Conservation (phyloP, 2,113 vertebrate genomes). For the Cyphomyrus plagiostoma region DNA sequence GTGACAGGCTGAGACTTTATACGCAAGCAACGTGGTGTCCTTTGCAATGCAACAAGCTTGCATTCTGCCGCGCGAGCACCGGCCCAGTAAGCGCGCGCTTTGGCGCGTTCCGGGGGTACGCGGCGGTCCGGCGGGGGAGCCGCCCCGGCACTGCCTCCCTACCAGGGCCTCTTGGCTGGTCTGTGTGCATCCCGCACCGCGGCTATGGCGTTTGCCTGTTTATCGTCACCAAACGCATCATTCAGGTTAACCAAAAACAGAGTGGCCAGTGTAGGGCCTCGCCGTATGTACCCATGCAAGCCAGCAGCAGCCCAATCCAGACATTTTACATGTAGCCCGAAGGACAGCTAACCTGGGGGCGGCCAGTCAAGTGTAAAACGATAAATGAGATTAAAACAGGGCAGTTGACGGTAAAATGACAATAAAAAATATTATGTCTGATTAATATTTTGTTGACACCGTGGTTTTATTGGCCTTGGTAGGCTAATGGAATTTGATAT, state of each 20-base stretch:
- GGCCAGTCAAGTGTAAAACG: background rate
- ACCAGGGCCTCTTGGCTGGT: background rate
- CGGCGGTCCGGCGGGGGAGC: slow-evolving; percentile 19
- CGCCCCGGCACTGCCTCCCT: background rate
- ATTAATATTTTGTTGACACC: background rate
- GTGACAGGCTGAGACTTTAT: background rate
- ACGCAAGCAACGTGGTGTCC: background rate
- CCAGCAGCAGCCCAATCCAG: background rate
- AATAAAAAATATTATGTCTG: background rate
- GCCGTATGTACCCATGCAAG: background rate
- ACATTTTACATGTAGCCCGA: background rate
- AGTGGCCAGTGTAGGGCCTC: background rate
- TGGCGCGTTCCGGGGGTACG: slow-evolving; percentile 21
- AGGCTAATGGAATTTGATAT: background rate
- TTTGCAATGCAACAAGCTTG: slow-evolving; percentile 26
- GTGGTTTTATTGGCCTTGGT: background rate
- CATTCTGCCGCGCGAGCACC: background rate
- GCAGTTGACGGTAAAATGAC: background rate
- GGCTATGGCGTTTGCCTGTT: background rate
- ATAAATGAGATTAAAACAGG: background rate
- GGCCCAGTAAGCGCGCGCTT: slow-evolving; percentile 2
- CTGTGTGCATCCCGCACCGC: background rate
- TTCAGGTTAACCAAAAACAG: background rate
- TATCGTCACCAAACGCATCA: background rate
- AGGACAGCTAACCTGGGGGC: background rate